Base-by-base conservation (phyloP, 2,888 invertebrate genomes). In the Neria commutata region DNA sequence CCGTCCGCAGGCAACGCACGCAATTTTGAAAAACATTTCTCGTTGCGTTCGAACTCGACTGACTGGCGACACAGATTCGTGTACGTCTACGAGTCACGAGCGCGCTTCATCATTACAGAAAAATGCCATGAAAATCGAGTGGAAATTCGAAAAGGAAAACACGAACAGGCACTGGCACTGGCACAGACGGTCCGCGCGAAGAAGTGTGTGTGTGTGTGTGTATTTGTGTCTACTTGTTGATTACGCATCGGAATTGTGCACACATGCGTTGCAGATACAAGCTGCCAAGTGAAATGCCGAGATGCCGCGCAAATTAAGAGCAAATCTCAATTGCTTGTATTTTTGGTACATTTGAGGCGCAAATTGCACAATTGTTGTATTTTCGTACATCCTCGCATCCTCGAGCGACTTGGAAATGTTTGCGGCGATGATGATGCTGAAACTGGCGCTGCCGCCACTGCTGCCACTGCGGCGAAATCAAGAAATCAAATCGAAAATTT, bases 211-310 rank as follows among this genome's bases (percentile, higher is more conserved):
- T n/a, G n/a, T n/a, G n/a, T n/a, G n/a, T n/a, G n/a, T n/a, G n/a
- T n/a, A 14, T 6, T 42, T 42, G 17, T 3, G 42, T 5, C 5
- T 5, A 42, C 5, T 54, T 37, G 29, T 34, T 54, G 60, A 51
- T 60, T 60, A 60, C 60, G 60, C 60, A 60, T 56, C 48, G 29
- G 11, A 24, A 29, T 45, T 34, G 48, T 55, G 56, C 56, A 56
- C 60, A 60, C 60, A 60, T 60, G 60, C 56, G 60, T 53, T 60
- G 34, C 55, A 52, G 48, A 60, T 56, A 40, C 48, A 57, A 29
- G 5, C 25, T 19, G 24, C 4, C 11, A 3, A 47, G 23, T 10
- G 21, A 19, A n/a, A n/a, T n/a, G n/a, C n/a, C n/a, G n/a, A n/a
- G n/a, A n/a, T n/a, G n/a, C n/a, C n/a, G n/a, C 23, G 11, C 19